Percentiles rank a stretch among this genome's conserved stretches.
phyloP scores from a whole-genome alignment of 2,797 vertebrate species.

The Chaenodraco wilsoni region DNA sequence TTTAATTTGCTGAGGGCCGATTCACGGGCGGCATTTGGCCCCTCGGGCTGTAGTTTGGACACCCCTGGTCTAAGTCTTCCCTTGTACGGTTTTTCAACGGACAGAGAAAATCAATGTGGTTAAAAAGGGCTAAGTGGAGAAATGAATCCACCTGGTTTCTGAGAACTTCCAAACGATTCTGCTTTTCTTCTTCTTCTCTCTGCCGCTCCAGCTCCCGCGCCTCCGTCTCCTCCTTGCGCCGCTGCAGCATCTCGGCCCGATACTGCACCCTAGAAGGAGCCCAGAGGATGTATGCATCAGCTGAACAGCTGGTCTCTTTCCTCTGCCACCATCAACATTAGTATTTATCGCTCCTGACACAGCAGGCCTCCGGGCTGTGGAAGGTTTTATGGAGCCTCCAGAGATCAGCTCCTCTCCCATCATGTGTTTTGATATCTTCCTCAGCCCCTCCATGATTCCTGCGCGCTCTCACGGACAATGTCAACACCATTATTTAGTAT shows the following conservation, averaged over 20 bases:
- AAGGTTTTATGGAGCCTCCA: constrained; percentile 59
- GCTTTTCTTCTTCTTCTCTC: constrained; percentile 77
- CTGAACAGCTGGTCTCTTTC: constrained; percentile 35
- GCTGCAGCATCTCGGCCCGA: constrained; percentile 82
- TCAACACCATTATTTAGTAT: constrained; percentile 43
- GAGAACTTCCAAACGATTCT: constrained; percentile 84
- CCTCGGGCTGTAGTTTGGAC: no score
- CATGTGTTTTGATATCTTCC: constrained; percentile 53
- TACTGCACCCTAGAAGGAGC: constrained; percentile 85
- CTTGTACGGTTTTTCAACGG: constrained; percentile 34
- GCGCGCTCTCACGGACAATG: constrained; percentile 25
- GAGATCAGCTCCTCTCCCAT: constrained; percentile 49
- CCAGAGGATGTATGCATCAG: constrained; percentile 50
- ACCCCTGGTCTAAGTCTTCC: neutral
- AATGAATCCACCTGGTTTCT: constrained; percentile 87
- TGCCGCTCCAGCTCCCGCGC: constrained; percentile 74
- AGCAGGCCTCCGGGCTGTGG: constrained; percentile 52
- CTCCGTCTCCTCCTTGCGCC: constrained; percentile 79
- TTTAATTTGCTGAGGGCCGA: no score
- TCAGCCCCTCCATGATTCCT: constrained; percentile 22
- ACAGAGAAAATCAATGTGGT: constrained; percentile 41
- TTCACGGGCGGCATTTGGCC: no score
- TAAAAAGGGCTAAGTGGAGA: constrained; percentile 38
- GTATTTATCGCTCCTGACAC: constrained; percentile 60
- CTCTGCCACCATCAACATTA: constrained; percentile 41